Base-by-base conservation (phyloP, 2,113 vertebrate species). In the Melospiza melodia region DNA sequence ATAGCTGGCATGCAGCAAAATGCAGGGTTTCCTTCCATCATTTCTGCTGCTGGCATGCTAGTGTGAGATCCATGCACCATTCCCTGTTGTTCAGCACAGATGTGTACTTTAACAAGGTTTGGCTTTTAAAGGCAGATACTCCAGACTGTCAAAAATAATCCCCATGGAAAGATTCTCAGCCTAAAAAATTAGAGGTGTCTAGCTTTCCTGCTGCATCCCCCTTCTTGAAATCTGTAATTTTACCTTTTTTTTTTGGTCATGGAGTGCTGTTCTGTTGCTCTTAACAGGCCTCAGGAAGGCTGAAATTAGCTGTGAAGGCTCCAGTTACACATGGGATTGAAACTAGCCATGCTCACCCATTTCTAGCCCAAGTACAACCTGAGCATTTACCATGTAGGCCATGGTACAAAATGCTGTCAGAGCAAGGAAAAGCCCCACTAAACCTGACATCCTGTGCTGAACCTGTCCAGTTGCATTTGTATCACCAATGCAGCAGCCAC, bases 391-490 rank as follows among this genome's bases (percentile, higher is more conserved):
- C 31, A 24, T 3, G 1, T 37, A 58, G 43, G 24, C 65, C 30
- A 46, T 13, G 9, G 62, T 84, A 75, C 4, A 46, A 73, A 90
- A 65, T 12, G 8, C 66, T 82, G 77, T 82, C 71, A 88, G 72
- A 77, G 62, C 67, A 88, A 85, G 59, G 15, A 85, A 90, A 91
- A 88, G 39, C 46, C 71, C 51, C 35, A 22, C 30, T 55, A 83
- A 90, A 35, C 48, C 63, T 74, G 87, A 63, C 78, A 80, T 63
- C 75, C 71, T 80, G 25, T 44, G 72, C 67, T 33, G 48, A 88
- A 76, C 67, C 63, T 94, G 87, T 93, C 84, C 91, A 52, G 43
- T 68, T 95, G 51, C 39, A 82, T 95, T 91, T 93, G 23, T 77
- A 54, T 88, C 74, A 69, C 46, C 68, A 69, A 25, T 2, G 3